phyloP scores from a whole-genome alignment of 2,797 vertebrate species.

The Pseudotriccus pelzelni region DNA sequence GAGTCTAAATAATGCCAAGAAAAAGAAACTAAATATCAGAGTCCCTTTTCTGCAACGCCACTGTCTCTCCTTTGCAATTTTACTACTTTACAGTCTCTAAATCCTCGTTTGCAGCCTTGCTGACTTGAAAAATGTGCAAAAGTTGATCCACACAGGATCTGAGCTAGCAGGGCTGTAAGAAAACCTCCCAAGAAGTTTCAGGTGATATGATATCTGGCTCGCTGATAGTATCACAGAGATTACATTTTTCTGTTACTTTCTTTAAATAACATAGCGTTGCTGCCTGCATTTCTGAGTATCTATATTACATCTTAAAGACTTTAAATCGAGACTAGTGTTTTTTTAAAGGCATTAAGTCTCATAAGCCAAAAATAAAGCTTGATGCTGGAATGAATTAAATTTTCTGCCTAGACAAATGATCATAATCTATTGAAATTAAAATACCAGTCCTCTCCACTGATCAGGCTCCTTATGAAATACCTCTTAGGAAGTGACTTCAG shows the following conservation, averaged over 20 bases:
- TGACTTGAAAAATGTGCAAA: constrained; percentile 26
- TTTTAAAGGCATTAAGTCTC: neutral
- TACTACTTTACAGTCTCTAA: constrained; percentile 21
- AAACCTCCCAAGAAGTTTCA: constrained; percentile 53
- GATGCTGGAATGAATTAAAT: neutral
- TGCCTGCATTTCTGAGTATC: constrained; percentile 33
- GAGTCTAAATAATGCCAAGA: constrained; percentile 63
- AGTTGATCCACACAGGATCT: neutral
- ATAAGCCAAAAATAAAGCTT: neutral
- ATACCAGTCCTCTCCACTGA: neutral
- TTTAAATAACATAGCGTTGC: neutral
- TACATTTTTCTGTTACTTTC: constrained; percentile 4
- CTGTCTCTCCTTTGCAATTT: constrained; percentile 14
- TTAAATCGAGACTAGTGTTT: neutral
- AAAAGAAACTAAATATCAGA: constrained; percentile 64
- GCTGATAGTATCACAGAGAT: constrained; percentile 6
- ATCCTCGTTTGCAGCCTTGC: constrained; percentile 8
- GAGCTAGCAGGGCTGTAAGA: neutral
- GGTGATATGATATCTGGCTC: constrained; percentile 1
- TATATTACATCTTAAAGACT: neutral
- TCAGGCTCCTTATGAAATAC: constrained; percentile 1
- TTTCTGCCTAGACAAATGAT: neutral
- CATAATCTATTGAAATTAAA: constrained; percentile 26
- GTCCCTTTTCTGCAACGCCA: constrained; percentile 2
- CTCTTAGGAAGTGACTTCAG: neutral